These are phyloP conservation scores for Periophthalmodon schlosseri DNA, from an alignment of 2,113 vertebrate species.

Conservation along the genomic window DNA sequence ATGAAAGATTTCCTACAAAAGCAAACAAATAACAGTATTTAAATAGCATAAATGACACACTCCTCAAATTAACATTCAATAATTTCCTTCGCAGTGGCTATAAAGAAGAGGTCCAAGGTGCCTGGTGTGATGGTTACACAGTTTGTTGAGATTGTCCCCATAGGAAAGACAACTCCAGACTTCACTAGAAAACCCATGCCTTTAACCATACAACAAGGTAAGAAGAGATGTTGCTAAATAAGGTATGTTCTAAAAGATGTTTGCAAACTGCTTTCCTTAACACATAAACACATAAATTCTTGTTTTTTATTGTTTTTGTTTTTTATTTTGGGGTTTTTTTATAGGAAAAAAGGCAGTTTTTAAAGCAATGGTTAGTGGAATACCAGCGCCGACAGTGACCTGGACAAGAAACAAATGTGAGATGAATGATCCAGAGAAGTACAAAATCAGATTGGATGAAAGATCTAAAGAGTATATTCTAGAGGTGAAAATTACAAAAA, in stretches of 20 bases:
- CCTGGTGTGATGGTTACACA: slow-evolving; percentile 84
- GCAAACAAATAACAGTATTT: neutral
- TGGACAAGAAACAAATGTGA: slow-evolving; percentile 77
- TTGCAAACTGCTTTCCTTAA: neutral
- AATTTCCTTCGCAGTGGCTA: slow-evolving; percentile 60
- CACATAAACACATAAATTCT: neutral
- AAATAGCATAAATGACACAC: neutral
- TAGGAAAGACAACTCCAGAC: slow-evolving; percentile 83
- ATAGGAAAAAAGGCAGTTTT: slow-evolving; percentile 86
- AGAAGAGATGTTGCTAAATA: neutral
- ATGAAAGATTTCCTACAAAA: neutral
- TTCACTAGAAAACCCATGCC: slow-evolving; percentile 83
- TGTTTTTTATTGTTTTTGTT: neutral
- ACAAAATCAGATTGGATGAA: slow-evolving; percentile 67
- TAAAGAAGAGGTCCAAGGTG: slow-evolving; percentile 79
- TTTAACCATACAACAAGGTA: slow-evolving; percentile 83
- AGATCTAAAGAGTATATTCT: slow-evolving; percentile 77
- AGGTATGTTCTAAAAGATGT: neutral
- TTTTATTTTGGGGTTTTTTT: neutral
- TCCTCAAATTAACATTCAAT: neutral
- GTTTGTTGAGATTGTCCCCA: slow-evolving; percentile 80
- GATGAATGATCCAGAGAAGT: slow-evolving; percentile 77
- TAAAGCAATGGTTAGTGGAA: slow-evolving; percentile 81
- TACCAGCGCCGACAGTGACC: slow-evolving; percentile 79
- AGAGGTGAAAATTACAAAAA: slow-evolving; percentile 71